phyloP scores from a whole-genome alignment of 2,797 vertebrate species.

The Mus spretus region DNA sequence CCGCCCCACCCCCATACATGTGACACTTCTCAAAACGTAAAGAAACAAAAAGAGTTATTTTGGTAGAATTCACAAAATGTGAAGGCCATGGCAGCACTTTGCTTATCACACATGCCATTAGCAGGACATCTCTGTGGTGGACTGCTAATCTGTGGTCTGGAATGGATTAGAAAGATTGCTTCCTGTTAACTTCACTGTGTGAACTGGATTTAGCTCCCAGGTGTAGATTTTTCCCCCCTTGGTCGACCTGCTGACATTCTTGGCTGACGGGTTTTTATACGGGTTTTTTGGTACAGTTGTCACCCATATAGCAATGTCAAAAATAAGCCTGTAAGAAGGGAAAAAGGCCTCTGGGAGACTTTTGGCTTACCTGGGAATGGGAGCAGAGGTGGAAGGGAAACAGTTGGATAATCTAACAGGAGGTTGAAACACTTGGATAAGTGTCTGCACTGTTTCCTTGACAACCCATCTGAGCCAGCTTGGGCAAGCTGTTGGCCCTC shows the following conservation, averaged over 20 bases:
- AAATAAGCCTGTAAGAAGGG: not conserved
- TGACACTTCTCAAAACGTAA: too few relatives aligned
- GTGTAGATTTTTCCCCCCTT: not conserved
- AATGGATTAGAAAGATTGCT: not conserved
- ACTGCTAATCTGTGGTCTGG: not conserved
- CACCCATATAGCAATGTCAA: not conserved
- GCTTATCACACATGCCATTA: not conserved
- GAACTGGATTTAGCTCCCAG: not conserved
- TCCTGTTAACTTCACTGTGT: not conserved
- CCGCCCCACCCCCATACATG: too few relatives aligned
- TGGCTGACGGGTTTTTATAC: not conserved
- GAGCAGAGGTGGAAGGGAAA: not conserved
- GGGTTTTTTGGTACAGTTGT: not conserved
- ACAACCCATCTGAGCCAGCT: not conserved
- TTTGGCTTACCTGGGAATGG: not conserved
- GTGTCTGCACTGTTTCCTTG: not conserved
- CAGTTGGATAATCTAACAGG: not conserved
- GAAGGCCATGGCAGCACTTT: not conserved
- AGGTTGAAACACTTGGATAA: not conserved
- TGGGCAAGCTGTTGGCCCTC: not conserved
- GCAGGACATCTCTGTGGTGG: not conserved
- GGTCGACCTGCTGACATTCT: conserved; percentile 55
- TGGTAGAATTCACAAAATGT: not conserved
- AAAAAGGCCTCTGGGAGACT: not conserved
- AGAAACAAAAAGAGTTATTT: not conserved